Evolutionary conservation across 1,140 invertebrate species (phyloP).

Genomic region (Melipona quadrifasciata): DNA sequence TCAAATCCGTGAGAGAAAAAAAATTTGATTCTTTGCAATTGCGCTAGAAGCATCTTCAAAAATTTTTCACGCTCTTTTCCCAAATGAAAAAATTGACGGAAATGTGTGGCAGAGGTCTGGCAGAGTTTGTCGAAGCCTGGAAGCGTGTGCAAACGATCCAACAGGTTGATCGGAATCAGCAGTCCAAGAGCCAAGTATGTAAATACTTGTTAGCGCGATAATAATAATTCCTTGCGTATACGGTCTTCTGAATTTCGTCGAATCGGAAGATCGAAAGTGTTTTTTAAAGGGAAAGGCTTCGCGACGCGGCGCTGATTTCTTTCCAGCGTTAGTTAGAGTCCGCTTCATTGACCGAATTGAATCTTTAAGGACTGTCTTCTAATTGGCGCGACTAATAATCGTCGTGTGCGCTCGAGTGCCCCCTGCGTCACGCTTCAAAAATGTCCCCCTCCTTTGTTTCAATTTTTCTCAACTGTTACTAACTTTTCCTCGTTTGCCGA

Average conservation of each 20-base stretch:
- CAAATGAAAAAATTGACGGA: no score
- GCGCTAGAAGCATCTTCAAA: no score
- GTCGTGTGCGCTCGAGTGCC: background rate
- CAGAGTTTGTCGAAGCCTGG: no score
- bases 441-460: background rate
- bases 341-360: conserved; percentile 24
- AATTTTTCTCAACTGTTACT: no score
- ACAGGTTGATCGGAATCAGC: background rate
- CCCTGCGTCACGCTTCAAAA: conserved; percentile 20
- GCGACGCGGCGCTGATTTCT: background rate
- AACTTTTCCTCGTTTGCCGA: background rate
- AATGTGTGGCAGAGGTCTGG: no score
- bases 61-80: no score
- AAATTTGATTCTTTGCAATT: no score
- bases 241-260: background rate
- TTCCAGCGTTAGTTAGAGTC: background rate
- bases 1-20: no score
- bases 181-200: background rate
- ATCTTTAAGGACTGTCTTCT: conserved; percentile 30
- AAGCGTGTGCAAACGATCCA: background rate
- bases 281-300: background rate
- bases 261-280: background rate
- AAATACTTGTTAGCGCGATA: background rate
- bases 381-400: conserved; percentile 42
- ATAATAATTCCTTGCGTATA: conserved; percentile 1